Evolutionary conservation across 2,888 invertebrate genomes (phyloP).

Genomic region (Tipula confusa): DNA sequence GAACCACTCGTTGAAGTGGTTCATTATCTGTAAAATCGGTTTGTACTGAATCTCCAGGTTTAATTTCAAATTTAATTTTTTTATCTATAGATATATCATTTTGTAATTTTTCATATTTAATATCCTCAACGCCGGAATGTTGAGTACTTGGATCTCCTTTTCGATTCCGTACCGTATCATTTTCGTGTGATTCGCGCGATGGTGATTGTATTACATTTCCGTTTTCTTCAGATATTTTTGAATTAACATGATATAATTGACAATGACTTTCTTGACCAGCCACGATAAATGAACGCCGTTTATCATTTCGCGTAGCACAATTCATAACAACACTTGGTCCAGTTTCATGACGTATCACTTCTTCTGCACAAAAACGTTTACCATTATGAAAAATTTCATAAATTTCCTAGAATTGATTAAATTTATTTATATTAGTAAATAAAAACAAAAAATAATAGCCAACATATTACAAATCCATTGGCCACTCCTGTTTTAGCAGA

Average conservation of each 20-base stretch:
- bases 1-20: slow-evolving; percentile 81
- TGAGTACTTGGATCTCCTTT: slow-evolving; percentile 41
- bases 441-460: not conserved
- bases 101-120: slow-evolving; percentile 36
- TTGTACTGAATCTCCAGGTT: slow-evolving; percentile 74
- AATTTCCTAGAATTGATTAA: slow-evolving; percentile 66
- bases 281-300: slow-evolving; percentile 70
- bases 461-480: slow-evolving; percentile 93
- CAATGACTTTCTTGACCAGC: slow-evolving; percentile 92
- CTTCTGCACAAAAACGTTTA: slow-evolving; percentile 75
- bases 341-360: slow-evolving; percentile 84
- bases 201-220: slow-evolving; percentile 45
- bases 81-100: slow-evolving; percentile 47
- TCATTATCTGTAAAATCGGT: slow-evolving; percentile 76
- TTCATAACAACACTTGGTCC: slow-evolving; percentile 90
- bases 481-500: slow-evolving; percentile 94
- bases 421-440: not conserved
- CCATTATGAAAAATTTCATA: slow-evolving; percentile 87
- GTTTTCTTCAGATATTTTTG: slow-evolving; percentile 55
- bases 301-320: slow-evolving; percentile 66
- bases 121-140: slow-evolving; percentile 43
- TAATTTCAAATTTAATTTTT: slow-evolving; percentile 68
- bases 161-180: slow-evolving; percentile 50
- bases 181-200: slow-evolving; percentile 45
- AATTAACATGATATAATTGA: slow-evolving; percentile 72